phyloP scores from a whole-genome alignment of 2,797 vertebrate species.

The Florisuga fusca region DNA sequence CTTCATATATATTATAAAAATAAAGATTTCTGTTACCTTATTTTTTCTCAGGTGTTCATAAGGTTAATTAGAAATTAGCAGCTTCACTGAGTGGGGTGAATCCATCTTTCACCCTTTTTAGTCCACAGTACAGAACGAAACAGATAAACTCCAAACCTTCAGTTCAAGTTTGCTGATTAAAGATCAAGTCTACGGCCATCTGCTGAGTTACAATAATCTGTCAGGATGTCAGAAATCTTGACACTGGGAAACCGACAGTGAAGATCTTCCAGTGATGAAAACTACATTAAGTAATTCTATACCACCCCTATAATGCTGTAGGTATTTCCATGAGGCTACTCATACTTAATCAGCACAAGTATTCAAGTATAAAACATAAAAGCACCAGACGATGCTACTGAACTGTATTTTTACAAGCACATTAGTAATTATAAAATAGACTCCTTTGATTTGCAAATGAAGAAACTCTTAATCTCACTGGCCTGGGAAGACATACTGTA shows the following conservation, averaged over 20 bases:
- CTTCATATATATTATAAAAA: not conserved
- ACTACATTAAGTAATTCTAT: not conserved
- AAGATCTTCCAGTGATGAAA: not conserved
- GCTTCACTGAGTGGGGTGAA: not conserved
- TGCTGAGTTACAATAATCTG: conserved; percentile 81
- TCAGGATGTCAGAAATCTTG: conserved; percentile 71
- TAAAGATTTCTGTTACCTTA: not conserved
- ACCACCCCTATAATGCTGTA: not conserved
- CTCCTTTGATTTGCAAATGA: not conserved
- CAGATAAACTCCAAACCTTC: conserved; percentile 48
- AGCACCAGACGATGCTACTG: not conserved
- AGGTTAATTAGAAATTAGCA: not conserved
- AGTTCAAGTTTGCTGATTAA: conserved; percentile 59
- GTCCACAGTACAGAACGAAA: conserved; percentile 38
- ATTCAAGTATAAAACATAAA: not conserved
- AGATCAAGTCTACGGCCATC: conserved; percentile 78
- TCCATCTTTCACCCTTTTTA: conserved; percentile 47
- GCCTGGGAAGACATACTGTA: not conserved
- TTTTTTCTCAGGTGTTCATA: not conserved
- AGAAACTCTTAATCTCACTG: not conserved
- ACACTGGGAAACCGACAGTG: conserved; percentile 11
- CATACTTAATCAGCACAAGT: not conserved
- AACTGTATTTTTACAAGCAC: not conserved
- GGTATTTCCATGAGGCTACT: not conserved
- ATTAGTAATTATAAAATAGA: not conserved